These are phyloP conservation scores for Gyps fulvus DNA, from an alignment of 2,113 vertebrate genomes.

Conservation along the genomic window DNA sequence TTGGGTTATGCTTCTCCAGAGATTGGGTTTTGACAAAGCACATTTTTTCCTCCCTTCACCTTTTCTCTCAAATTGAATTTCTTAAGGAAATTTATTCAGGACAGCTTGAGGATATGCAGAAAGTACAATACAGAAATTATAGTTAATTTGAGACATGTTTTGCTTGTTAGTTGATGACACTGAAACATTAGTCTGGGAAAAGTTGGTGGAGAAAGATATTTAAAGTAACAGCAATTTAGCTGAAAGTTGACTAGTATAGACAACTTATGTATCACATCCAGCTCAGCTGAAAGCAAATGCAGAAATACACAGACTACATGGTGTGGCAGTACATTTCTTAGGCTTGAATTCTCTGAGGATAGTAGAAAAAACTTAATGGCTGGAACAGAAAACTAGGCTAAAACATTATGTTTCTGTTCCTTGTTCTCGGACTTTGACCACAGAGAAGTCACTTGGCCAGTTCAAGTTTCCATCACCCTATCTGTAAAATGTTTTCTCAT, in stretches of 20 bases:
- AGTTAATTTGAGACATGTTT: not conserved
- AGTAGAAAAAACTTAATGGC: not conserved
- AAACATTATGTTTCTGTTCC: not conserved
- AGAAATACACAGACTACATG: not conserved
- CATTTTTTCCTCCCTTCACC: not conserved
- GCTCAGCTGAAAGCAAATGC: not conserved
- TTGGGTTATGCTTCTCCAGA: not conserved
- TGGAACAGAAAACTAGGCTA: not conserved
- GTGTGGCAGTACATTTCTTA: not conserved
- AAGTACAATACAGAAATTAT: not conserved
- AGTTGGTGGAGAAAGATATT: not conserved
- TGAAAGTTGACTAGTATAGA: not conserved
- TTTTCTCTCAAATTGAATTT: not conserved
- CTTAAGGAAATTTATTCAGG: not conserved
- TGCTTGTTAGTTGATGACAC: not conserved
- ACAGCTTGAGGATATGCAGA: not conserved
- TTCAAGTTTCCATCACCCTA: not conserved
- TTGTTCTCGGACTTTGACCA: not conserved
- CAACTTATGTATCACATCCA: not conserved
- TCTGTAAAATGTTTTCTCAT: not conserved
- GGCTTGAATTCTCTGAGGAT: not conserved
- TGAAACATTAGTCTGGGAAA: not conserved
- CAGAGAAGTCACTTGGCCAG: not conserved
- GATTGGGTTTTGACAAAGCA: not conserved
- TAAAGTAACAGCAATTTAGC: not conserved